phyloP scores from a whole-genome alignment of 2,888 invertebrate species.

The Ormyrus labotus region DNA sequence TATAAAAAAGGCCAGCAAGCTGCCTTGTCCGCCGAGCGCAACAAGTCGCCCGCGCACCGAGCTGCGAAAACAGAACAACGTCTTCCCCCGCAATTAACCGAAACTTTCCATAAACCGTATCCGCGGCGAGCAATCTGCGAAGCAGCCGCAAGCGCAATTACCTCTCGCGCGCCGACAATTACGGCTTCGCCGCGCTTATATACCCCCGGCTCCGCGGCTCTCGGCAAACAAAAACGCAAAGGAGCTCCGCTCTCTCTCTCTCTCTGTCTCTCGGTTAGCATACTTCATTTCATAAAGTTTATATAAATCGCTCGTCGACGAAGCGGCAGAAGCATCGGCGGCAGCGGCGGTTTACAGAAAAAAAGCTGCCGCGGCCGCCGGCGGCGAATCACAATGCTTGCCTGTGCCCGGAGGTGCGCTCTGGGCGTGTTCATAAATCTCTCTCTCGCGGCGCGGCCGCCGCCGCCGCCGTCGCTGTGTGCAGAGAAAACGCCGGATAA shows the following conservation, averaged over 20 bases:
- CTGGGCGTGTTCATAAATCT: slow-evolving; percentile 65
- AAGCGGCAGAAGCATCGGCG: neutral
- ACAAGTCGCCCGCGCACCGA: neutral
- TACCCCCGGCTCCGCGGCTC: no score
- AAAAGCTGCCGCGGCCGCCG: slow-evolving; percentile 29
- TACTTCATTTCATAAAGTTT: slow-evolving; percentile 38
- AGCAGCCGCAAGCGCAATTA: slow-evolving; percentile 19
- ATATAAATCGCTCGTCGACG: slow-evolving; percentile 25
- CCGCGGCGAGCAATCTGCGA: slow-evolving; percentile 4
- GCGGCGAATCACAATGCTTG: slow-evolving; percentile 59
- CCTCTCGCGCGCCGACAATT: neutral
- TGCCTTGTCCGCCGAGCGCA: neutral
- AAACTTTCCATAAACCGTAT: slow-evolving; percentile 7
- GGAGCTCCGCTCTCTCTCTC: no score
- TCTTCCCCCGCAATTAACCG: slow-evolving; percentile 13
- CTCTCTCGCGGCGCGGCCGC: slow-evolving; percentile 33
- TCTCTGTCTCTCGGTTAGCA: neutral
- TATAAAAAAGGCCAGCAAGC: no score
- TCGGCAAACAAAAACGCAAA: neutral
- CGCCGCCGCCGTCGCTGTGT: neutral
- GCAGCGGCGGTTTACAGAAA: neutral
- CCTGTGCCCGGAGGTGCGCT: slow-evolving; percentile 54
- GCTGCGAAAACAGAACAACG: neutral
- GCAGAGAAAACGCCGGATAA: slow-evolving; percentile 3
- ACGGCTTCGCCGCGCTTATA: neutral